These are phyloP conservation scores for Maniola hyperantus DNA, from an alignment of 2,888 invertebrate species.

Conservation along the genomic window DNA sequence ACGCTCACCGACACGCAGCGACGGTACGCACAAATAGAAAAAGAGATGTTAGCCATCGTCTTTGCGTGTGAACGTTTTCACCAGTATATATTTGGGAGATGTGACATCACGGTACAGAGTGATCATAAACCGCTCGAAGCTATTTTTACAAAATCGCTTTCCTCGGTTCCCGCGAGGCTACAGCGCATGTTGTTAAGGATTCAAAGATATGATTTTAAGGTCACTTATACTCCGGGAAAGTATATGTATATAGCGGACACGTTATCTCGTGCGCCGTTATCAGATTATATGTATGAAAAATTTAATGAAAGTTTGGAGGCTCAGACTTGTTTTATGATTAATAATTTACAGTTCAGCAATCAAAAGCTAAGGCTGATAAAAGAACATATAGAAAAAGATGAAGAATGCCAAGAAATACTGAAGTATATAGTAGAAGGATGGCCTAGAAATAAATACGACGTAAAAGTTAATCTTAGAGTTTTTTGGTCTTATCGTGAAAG, in stretches of 20 bases:
- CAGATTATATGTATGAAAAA: slow-evolving; percentile 33
- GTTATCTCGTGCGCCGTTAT: slow-evolving; percentile 41
- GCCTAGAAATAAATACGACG: slow-evolving; percentile 41
- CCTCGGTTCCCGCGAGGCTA: slow-evolving; percentile 40
- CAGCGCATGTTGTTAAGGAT: slow-evolving; percentile 45
- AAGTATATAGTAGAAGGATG: slow-evolving; percentile 40
- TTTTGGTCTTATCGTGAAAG: slow-evolving; percentile 35
- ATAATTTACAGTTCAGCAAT: slow-evolving; percentile 34
- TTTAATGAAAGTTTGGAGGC: slow-evolving; percentile 28
- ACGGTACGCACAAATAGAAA: not conserved
- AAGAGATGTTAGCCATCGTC: slow-evolving; percentile 3
- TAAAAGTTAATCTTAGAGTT: not conserved
- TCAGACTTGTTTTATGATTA: slow-evolving; percentile 37
- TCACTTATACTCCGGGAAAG: slow-evolving; percentile 43
- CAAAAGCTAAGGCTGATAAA: slow-evolving; percentile 33
- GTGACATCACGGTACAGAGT: slow-evolving; percentile 27
- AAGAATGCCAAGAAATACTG: slow-evolving; percentile 30
- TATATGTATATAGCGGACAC: slow-evolving; percentile 46
- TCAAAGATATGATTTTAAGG: slow-evolving; percentile 41
- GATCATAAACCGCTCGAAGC: slow-evolving; percentile 47
- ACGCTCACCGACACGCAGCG: not conserved
- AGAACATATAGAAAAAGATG: slow-evolving; percentile 30
- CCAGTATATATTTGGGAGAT: not conserved
- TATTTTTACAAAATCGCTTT: slow-evolving; percentile 43
- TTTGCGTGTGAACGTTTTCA: slow-evolving; percentile 5